Base-by-base conservation (phyloP, 2,113 vertebrate species). In the Herpailurus yagouaroundi region DNA sequence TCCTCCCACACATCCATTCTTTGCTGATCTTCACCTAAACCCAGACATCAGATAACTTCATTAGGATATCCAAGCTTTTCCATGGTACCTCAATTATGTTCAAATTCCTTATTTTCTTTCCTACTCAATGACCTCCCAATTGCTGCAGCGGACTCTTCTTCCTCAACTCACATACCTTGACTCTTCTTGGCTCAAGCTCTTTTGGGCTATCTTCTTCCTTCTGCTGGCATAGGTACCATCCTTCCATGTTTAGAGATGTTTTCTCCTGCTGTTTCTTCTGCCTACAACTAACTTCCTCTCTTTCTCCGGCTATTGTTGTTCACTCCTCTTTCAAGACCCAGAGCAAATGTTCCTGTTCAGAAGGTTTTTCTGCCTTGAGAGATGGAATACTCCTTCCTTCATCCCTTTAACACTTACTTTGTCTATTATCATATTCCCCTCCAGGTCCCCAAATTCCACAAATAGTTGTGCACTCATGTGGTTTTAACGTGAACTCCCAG, bases 21-120 rank as follows among this genome's bases (percentile, higher is more conserved):
- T 92, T 52, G 38, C 80, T 88, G 23, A 55, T 82, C 88, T 96
- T 91, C 66, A 41, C 66, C 31, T 64, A 86, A 57, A 64, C n/a
- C 64, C 29, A 89, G 81, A 91, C 69, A 66, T 76, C 31, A 31
- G 57, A 50, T 64, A 38, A 29, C 69, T n/a, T 64, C 45, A 57
- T 36, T 73, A 36, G 25, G 45, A 14, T 48, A 38, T 74, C 50
- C 63, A 66, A 36, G 38, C 90, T 60, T n/a, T 89, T 82, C 50
- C 7, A 13, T 31, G 55, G 45, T 31, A 83, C n/a, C 7, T 52
- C 63, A n/a, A 7, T 71, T 33, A 25, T 64, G 33, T 87, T 95
- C 48, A 50, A 18, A 38, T 63, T 73, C 50, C 33, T 92, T 57
- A 21, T 60, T 45, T 45, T 84, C 9, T n/a, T 68, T 81, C 77